phyloP scores from a whole-genome alignment of 2,797 vertebrate species.

The Cossypha dichroa region DNA sequence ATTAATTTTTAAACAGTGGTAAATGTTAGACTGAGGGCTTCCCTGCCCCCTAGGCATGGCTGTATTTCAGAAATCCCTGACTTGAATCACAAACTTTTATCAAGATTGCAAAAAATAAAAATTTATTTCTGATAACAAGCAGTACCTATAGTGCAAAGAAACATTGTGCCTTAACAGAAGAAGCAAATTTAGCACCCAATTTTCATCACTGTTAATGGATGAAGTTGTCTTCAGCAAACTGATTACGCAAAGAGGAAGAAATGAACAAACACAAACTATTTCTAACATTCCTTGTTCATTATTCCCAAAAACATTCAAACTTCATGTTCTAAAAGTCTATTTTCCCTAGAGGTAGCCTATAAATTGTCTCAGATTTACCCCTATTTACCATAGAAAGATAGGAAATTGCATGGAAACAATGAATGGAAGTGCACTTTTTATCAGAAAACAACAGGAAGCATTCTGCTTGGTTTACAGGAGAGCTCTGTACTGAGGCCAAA shows the following conservation, averaged over 20 bases:
- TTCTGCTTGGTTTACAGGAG: conserved; percentile 66
- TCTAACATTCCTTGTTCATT: not conserved
- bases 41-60: rapidly evolving
- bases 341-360: conserved; percentile 56
- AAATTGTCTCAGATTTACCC: conserved; percentile 62
- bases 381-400: conserved; percentile 66
- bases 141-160: not conserved
- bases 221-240: not conserved
- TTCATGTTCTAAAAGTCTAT: conserved; percentile 34
- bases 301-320: not conserved
- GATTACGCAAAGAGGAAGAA: not conserved
- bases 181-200: not conserved
- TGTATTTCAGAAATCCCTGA: not conserved
- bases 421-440: conserved; percentile 76
- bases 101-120: not conserved
- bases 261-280: not conserved
- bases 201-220: not conserved
- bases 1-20: not conserved
- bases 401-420: conserved; percentile 76
- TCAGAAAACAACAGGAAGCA: conserved; percentile 74
- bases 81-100: not conserved
- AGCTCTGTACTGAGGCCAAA: conserved; percentile 41
- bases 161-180: not conserved
- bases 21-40: not conserved
- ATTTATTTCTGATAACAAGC: not conserved